Percentiles rank a stretch among this genome's conserved stretches.
These are phyloP conservation scores for Calonectris borealis DNA, from an alignment of 2,113 vertebrate species.

Conservation along the genomic window DNA sequence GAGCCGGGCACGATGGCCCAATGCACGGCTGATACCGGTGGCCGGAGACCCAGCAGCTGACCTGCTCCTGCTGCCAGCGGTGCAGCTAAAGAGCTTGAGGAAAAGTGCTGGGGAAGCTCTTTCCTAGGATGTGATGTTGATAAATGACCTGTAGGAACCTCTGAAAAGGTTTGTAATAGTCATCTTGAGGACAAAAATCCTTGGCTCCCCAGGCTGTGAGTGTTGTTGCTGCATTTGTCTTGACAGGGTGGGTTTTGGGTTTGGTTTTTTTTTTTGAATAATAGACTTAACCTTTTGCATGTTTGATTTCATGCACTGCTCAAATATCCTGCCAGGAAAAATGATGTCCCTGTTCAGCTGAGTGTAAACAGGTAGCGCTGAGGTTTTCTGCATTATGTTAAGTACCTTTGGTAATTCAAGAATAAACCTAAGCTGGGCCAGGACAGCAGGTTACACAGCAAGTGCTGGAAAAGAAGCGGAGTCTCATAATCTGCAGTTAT, in stretches of 20 bases:
- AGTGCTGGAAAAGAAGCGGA: not conserved
- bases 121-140: not conserved
- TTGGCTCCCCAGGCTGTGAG: not conserved
- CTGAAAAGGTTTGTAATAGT: not conserved
- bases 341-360: not conserved
- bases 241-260: not conserved
- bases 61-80: not conserved
- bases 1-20: not conserved
- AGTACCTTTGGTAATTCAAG: not conserved
- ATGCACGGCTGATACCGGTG: not conserved
- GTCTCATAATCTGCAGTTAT: too few relatives aligned
- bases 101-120: not conserved
- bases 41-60: not conserved
- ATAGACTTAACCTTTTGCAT: not conserved
- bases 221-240: not conserved
- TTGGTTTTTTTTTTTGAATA: not conserved
- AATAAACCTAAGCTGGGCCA: not conserved
- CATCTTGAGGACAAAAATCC: not conserved
- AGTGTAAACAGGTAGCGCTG: not conserved
- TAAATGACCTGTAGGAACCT: not conserved
- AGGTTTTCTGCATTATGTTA: not conserved
- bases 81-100: not conserved
- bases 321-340: not conserved
- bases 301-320: not conserved
- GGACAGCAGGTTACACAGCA: not conserved